These are phyloP conservation scores for Drosophila burlai DNA, from an alignment of 1,140 invertebrate genomes.

Conservation along the genomic window DNA sequence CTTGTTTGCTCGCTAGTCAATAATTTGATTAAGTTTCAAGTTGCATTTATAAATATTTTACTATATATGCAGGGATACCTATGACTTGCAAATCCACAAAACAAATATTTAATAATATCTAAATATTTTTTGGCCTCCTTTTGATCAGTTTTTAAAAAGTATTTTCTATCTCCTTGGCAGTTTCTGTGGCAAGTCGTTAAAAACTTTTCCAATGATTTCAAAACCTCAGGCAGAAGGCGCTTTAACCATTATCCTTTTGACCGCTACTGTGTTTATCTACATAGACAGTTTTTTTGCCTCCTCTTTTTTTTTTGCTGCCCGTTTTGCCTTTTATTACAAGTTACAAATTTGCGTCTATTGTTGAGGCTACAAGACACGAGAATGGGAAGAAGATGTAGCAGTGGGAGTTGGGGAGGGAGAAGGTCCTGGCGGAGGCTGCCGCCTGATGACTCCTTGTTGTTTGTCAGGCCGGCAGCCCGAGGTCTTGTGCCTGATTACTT, in stretches of 20 bases:
- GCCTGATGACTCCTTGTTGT: conserved; percentile 55
- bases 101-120: too few species aligned
- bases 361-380: conserved; percentile 31
- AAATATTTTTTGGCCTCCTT: too few species aligned
- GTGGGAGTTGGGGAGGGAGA: neutral
- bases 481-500: conserved; percentile 76
- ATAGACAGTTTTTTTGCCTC: conserved; percentile 28
- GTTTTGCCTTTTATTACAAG: conserved; percentile 73
- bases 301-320: conserved; percentile 17
- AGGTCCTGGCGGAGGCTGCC: conserved; percentile 36
- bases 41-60: too few species aligned
- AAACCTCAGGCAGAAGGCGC: neutral
- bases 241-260: conserved; percentile 5
- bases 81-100: too few species aligned
- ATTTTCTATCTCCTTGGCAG: too few species aligned
- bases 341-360: conserved; percentile 83
- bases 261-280: conserved; percentile 20
- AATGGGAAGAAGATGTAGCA: neutral
- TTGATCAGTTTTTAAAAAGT: too few species aligned
- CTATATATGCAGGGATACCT: too few species aligned
- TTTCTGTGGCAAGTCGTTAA: neutral
- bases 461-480: conserved; percentile 45
- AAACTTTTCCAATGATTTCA: neutral
- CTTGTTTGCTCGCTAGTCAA: too few species aligned
- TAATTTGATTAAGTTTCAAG: too few species aligned